phyloP scores from a whole-genome alignment of 1,140 invertebrate genomes.

The Eriocheir sinensis region DNA sequence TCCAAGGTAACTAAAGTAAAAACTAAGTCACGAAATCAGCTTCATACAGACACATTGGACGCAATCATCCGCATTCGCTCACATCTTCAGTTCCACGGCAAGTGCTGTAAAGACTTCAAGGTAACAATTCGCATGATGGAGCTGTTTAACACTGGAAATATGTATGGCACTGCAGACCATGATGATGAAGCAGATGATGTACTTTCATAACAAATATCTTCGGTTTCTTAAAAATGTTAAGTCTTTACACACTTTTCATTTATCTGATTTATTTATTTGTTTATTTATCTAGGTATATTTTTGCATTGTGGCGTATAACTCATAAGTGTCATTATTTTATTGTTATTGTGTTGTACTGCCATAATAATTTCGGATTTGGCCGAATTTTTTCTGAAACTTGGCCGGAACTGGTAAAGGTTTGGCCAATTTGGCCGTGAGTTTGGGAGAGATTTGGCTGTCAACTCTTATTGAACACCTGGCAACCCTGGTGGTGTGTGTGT shows the following conservation, averaged over 20 bases:
- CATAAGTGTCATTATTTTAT: background rate
- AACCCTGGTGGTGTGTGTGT: slow-evolving; percentile 34
- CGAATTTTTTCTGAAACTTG: slow-evolving; percentile 36
- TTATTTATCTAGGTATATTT: no score
- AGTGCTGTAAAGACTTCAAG: slow-evolving; percentile 38
- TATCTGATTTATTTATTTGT: no score
- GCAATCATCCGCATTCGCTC: slow-evolving; percentile 39
- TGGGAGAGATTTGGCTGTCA: background rate
- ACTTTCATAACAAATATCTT: background rate
- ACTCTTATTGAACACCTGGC: slow-evolving; percentile 28
- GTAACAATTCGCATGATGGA: slow-evolving; percentile 39
- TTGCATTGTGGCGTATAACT: background rate
- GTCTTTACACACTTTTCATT: background rate
- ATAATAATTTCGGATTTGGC: background rate
- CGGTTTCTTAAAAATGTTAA: background rate
- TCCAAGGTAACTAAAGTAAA: slow-evolving; percentile 57
- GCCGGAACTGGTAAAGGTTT: background rate
- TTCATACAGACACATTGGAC: slow-evolving; percentile 37
- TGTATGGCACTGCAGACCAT: background rate
- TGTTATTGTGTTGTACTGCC: background rate
- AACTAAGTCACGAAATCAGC: slow-evolving; percentile 41
- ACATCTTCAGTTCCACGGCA: slow-evolving; percentile 46
- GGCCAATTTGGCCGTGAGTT: slow-evolving; percentile 32
- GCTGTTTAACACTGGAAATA: background rate
- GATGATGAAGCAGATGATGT: background rate